Evolutionary conservation across 2,113 vertebrate species (phyloP), one percentile per base, ranked within the genome.

Genomic region (Pseudonaja textilis): DNA sequence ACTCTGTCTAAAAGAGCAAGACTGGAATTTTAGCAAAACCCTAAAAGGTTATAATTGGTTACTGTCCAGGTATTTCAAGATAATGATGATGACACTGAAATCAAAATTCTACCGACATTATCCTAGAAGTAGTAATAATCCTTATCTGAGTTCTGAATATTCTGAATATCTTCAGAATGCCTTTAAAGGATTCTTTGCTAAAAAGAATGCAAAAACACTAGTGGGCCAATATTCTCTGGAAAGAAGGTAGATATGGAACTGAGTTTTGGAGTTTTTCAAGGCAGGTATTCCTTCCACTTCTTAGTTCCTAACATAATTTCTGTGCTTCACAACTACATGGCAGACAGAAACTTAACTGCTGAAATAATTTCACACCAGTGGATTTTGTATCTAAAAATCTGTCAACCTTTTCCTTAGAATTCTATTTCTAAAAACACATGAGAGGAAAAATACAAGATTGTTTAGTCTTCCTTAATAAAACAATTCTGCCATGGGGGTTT

Each of bases 1-100:
- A 42, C 34, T 89, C 94, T 95, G 92, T 90, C 92, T 95, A 95
- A 94, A 74, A 81, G 95, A 95, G 45, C n/a, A 54, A 26, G 34
- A 42, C 14, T 42, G 45, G 14, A 90, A 90, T 90, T 89, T 86
- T 39, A 61, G 55, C 69, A 93, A 89, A 89, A 59, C 6, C 52
- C 42, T 50, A 22, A 23, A 11, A 47, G 26, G 12, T 25, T 61
- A 50, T 88, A 61, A 87, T 52, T 85, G 50, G n/a, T 54, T 81
- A 93, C 61, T 64, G 39, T 59, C 47, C 52, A 87, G 34, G 45
- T 87, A 34, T 85, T n/a, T 55, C 57, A 89, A n/a, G 34, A 22
- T n/a, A 42, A 54, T 57, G 29, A 81, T 22, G 34, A 69, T 14
- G 26, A 69, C 74, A 42, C 6, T 42, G 34, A 81, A 81, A 42